phyloP scores from a whole-genome alignment of 2,113 vertebrate genomes.

The Orientallactaga bullata region DNA sequence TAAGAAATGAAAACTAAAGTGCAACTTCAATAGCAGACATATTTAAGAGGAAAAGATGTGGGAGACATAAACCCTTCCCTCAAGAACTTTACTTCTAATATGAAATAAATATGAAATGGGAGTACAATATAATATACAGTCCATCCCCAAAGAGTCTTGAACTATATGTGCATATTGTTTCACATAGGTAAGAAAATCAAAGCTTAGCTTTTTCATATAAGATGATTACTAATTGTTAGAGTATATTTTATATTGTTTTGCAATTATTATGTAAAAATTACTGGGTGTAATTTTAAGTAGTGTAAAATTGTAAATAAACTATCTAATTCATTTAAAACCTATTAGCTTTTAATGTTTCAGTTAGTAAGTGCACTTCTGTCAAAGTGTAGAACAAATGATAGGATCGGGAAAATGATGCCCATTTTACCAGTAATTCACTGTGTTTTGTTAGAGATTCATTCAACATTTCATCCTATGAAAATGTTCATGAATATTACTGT shows the following conservation, averaged over 20 bases:
- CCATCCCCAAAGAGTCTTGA: neutral
- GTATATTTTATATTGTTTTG: neutral
- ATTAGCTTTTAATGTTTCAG: neutral
- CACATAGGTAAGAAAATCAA: neutral
- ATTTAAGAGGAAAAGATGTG: neutral
- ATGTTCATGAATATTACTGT: neutral
- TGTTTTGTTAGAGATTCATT: neutral
- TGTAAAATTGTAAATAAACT: neutral
- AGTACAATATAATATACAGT: neutral
- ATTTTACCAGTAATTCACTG: neutral
- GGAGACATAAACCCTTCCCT: neutral
- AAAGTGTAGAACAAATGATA: neutral
- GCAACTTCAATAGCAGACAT: neutral
- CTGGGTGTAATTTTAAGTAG: neutral
- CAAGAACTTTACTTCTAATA: neutral
- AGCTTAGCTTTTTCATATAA: neutral
- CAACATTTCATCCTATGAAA: neutral
- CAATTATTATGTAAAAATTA: neutral
- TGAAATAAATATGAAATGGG: neutral
- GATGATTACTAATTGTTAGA: neutral
- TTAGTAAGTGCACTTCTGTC: constrained; percentile 30
- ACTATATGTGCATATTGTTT: neutral
- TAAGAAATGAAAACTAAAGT: constrained; percentile 25
- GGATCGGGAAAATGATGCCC: neutral
- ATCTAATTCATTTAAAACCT: neutral